phyloP scores from a whole-genome alignment of 2,888 invertebrate genomes.

The Cephonodes hylas region DNA sequence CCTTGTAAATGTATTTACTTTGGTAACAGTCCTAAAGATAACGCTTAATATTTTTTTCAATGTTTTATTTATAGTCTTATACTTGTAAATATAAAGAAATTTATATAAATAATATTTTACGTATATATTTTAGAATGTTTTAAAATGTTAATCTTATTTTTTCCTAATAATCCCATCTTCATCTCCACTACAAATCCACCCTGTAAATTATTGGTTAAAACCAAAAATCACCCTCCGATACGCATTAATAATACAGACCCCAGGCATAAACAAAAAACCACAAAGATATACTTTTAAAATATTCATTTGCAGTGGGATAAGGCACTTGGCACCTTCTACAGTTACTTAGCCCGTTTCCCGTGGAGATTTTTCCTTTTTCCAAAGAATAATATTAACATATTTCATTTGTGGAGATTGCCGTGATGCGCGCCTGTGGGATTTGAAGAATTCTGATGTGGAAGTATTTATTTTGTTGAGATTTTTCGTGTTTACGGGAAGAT shows the following conservation, averaged over 20 bases:
- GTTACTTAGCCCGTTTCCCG: slow-evolving; percentile 22
- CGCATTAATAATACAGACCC: slow-evolving; percentile 57
- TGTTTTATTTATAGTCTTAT: no score
- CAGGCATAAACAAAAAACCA: slow-evolving; percentile 65
- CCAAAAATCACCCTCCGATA: slow-evolving; percentile 26
- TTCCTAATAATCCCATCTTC: no score
- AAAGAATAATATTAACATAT: slow-evolving; percentile 39
- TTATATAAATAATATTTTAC: no score
- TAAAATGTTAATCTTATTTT: no score
- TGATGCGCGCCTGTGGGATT: neutral
- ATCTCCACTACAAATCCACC: neutral
- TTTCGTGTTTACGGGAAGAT: neutral
- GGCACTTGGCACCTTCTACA: slow-evolving; percentile 36
- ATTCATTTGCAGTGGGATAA: slow-evolving; percentile 52
- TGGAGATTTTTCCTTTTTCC: slow-evolving; percentile 20
- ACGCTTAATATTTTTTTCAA: no score
- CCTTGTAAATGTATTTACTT: no score
- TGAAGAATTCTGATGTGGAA: neutral
- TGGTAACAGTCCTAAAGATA: no score
- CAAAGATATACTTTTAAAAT: slow-evolving; percentile 62
- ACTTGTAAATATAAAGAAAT: no score
- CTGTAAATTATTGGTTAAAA: neutral
- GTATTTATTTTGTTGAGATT: neutral
- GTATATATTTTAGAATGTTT: no score
- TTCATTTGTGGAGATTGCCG: slow-evolving; percentile 25